Percentiles rank a stretch among this genome's conserved stretches.
Conservation (phyloP, 2,113 vertebrate species). For the Tyrannus savana region DNA sequence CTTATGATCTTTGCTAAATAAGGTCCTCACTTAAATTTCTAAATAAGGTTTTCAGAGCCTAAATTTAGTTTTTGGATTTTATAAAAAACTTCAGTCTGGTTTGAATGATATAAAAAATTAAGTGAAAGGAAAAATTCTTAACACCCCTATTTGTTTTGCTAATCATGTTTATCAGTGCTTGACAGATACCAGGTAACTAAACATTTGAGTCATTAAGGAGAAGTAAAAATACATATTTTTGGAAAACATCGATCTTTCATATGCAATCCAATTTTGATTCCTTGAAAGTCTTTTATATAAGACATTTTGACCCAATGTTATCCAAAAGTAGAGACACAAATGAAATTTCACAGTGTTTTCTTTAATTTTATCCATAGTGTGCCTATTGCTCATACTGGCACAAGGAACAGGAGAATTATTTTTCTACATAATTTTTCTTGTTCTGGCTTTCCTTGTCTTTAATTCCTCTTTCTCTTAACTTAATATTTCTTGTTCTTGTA, state of each 20-base stretch:
- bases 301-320: background rate
- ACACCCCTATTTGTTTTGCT: background rate
- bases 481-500: background rate
- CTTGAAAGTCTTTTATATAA: background rate
- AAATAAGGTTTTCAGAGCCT: background rate
- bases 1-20: slow-evolving; percentile 54
- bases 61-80: background rate
- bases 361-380: background rate
- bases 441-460: background rate
- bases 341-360: background rate
- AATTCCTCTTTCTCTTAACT: background rate
- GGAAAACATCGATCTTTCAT: background rate
- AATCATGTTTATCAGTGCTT: background rate
- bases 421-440: background rate
- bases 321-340: background rate
- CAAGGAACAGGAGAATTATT: fast-evolving
- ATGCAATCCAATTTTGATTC: background rate
- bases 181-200: background rate
- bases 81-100: background rate
- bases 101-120: background rate
- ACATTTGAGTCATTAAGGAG: background rate
- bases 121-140: background rate
- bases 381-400: background rate
- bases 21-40: slow-evolving; percentile 45
- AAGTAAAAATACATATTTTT: background rate